These are phyloP conservation scores for Muscicapa striata DNA, from an alignment of 2,797 vertebrate genomes.

Conservation along the genomic window DNA sequence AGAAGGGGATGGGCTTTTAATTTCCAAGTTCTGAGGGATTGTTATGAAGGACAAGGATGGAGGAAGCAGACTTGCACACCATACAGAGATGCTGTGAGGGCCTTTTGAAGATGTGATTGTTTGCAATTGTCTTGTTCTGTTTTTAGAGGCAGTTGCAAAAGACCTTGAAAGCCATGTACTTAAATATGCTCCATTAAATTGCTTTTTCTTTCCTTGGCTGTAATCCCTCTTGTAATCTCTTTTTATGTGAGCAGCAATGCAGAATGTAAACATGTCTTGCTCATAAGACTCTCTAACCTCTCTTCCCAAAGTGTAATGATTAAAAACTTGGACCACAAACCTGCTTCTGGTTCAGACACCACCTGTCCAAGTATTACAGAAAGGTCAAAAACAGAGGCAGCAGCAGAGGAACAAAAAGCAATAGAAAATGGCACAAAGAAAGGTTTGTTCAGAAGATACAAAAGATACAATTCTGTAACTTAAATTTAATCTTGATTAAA, in stretches of 20 bases:
- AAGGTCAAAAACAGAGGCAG: slow-evolving; percentile 12
- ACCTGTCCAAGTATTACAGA: slow-evolving; percentile 33
- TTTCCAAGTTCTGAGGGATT: slow-evolving; percentile 12
- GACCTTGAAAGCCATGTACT: background rate
- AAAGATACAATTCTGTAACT: background rate
- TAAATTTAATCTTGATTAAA: slow-evolving; percentile 13
- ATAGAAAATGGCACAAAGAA: background rate
- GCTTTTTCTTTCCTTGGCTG: background rate
- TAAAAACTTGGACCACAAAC: slow-evolving; percentile 35
- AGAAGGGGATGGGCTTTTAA: slow-evolving; percentile 43
- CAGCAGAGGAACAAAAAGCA: background rate
- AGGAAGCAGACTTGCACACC: slow-evolving; percentile 22
- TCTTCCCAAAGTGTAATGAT: background rate
- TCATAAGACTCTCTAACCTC: background rate
- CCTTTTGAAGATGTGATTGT: slow-evolving; percentile 35
- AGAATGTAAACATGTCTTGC: background rate
- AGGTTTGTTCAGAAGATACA: background rate
- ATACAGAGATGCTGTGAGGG: background rate
- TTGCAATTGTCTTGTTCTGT: slow-evolving; percentile 8
- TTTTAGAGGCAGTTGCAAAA: slow-evolving; percentile 18
- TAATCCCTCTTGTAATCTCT: background rate
- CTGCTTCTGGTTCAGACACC: slow-evolving; percentile 7
- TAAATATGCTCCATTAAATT: background rate
- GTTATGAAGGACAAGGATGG: slow-evolving; percentile 1
- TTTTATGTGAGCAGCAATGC: background rate